phyloP scores from a whole-genome alignment of 1,140 invertebrate species.

The Scaptomyza hsui region DNA sequence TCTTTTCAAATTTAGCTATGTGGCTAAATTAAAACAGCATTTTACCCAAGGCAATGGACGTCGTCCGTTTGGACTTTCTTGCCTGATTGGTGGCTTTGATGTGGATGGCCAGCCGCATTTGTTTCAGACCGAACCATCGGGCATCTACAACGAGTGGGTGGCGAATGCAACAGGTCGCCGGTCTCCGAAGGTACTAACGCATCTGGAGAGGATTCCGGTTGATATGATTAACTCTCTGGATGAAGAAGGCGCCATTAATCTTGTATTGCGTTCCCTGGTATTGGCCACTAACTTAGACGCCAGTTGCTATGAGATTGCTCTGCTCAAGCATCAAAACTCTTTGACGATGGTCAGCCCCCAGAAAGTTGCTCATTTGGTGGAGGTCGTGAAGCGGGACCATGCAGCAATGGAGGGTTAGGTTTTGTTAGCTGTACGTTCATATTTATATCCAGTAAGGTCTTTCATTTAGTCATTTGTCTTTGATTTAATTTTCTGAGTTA shows the following conservation, averaged over 20 bases:
- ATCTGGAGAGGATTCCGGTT: conserved; percentile 94
- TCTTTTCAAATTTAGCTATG: conserved; percentile 60
- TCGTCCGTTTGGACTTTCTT: conserved; percentile 99
- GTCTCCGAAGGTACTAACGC: conserved; percentile 98
- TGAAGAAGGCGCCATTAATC: conserved; percentile 41
- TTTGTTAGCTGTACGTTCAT: too few relatives aligned
- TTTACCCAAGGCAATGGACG: conserved; percentile 99
- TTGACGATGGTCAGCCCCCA: conserved; percentile 41
- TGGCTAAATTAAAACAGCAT: conserved; percentile 92
- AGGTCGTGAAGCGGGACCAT: conserved; percentile 36
- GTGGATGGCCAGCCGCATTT: conserved; percentile 97
- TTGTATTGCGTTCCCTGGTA: conserved; percentile 52
- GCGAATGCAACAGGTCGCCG: conserved; percentile 98
- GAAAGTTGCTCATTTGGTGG: conserved; percentile 30
- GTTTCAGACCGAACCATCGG: conserved; percentile 99
- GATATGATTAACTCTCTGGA: conserved; percentile 18
- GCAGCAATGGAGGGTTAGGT: conserved; percentile 33
- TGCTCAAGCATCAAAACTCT: conserved; percentile 53
- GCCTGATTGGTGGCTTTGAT: conserved; percentile 98
- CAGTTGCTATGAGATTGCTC: conserved; percentile 53
- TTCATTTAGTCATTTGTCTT: too few relatives aligned
- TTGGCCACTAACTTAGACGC: conserved; percentile 25
- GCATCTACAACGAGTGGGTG: conserved; percentile 99
- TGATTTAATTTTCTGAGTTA: too few relatives aligned
- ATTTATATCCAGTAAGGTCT: too few relatives aligned